Evolutionary conservation across 2,797 vertebrate genomes (phyloP).

Genomic region (Trichosurus vulpecula): DNA sequence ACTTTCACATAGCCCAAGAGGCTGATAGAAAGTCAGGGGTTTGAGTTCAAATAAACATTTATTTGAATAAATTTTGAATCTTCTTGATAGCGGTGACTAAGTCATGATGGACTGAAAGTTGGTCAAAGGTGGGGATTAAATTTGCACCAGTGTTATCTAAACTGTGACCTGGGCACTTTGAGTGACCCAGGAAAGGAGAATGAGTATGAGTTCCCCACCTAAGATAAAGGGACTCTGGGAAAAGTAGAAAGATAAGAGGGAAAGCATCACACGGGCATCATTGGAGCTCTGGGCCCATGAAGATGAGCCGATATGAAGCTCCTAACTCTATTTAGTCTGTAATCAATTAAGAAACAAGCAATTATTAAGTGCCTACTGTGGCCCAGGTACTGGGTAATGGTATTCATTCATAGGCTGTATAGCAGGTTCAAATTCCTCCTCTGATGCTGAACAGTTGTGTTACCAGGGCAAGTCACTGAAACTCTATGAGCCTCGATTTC

Average conservation of each 20-base stretch:
- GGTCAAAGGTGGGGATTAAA: neutral
- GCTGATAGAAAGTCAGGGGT: constrained; percentile 36
- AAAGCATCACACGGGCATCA: neutral
- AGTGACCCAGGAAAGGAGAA: neutral
- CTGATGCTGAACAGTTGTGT: neutral
- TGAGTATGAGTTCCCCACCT: neutral
- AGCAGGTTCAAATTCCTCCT: neutral
- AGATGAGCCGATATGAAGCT: neutral
- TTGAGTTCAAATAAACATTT: neutral
- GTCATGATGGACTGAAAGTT: neutral
- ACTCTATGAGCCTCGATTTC: neutral
- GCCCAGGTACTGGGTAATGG: neutral
- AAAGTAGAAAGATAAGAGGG: neutral
- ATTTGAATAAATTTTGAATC: too few relatives aligned
- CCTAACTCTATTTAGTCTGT: neutral
- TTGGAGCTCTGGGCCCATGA: neutral
- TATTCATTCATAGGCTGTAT: neutral
- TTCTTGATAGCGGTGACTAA: neutral
- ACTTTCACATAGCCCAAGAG: constrained; percentile 30
- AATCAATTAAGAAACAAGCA: neutral
- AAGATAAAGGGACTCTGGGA: neutral
- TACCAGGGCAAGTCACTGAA: neutral
- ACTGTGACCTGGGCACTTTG: neutral
- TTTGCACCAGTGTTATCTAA: neutral
- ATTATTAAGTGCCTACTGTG: neutral